These are phyloP conservation scores for Caenorhabditis doughertyi DNA, from an alignment of 2,888 invertebrate genomes.

Conservation along the genomic window DNA sequence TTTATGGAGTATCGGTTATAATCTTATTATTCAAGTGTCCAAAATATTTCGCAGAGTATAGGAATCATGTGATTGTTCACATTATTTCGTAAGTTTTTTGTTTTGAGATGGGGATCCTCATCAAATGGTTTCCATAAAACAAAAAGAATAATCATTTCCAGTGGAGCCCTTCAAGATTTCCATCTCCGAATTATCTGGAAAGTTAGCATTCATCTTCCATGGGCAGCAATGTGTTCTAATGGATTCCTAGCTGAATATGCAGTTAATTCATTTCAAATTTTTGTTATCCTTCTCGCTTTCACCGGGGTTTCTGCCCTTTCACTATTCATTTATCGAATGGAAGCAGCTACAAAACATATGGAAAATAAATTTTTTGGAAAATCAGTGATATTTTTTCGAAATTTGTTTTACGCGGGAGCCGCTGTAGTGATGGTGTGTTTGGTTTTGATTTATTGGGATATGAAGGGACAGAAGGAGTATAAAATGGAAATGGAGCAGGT, in stretches of 20 bases:
- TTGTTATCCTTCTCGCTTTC: neutral
- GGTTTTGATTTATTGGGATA: neutral
- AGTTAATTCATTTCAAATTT: neutral
- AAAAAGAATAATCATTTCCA: neutral
- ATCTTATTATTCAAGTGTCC: constrained; percentile 17
- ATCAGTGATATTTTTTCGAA: neutral
- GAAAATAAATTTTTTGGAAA: neutral
- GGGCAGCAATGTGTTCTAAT: neutral
- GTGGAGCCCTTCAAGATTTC: constrained; percentile 3
- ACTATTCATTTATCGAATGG: neutral
- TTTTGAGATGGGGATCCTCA: too few species aligned
- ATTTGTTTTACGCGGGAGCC: neutral
- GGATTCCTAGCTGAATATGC: neutral
- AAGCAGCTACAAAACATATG: neutral
- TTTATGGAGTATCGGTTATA: neutral
- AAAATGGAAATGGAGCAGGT: constrained; percentile 2
- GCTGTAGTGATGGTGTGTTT: neutral
- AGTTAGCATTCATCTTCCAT: neutral
- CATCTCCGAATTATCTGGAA: constrained; percentile 2
- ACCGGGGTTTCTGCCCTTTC: neutral
- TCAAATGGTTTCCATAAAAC: neutral
- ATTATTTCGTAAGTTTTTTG: constrained; percentile 12
- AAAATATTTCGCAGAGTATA: constrained; percentile 9
- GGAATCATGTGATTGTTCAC: neutral
- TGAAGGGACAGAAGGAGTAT: neutral